Evolutionary conservation across 2,888 invertebrate genomes (phyloP), one percentile per base, ranked within the genome.

Genomic region (Folsomia manolachei): DNA sequence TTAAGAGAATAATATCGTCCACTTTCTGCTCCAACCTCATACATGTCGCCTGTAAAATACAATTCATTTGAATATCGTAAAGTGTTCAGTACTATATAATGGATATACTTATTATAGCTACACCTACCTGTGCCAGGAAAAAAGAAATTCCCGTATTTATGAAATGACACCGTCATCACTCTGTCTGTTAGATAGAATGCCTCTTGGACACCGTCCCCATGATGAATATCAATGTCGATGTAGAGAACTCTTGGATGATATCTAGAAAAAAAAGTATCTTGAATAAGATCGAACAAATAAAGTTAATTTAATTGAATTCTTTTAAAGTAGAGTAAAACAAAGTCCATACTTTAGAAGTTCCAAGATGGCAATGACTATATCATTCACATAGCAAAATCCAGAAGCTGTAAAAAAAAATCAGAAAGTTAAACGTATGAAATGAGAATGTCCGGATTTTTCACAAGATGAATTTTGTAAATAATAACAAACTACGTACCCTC

Each of bases 361-460:
- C 67, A 98, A 84, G 81, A 99, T 97, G 1, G 94, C 95, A 81
- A 99, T 94, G 0, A 99, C 99, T 80, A 99, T 99, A 83, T 99
- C 99, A 83, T 99, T 99, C 0, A 99, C 97, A 82, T 99, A 99
- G 84, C 99, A 99, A 84, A 99, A 99, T 0, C 98, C 95, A n/a
- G 96, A 96, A 0, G 99, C n/a, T n/a, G n/a, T n/a, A n/a, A n/a
- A n/a, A n/a, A n/a, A n/a, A n/a, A n/a, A n/a, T n/a, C n/a, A n/a
- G n/a, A n/a, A n/a, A n/a, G n/a, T n/a, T n/a, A n/a, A n/a, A n/a
- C n/a, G n/a, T n/a, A n/a, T n/a, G n/a, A n/a, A n/a, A n/a, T n/a
- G n/a, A n/a, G n/a, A n/a, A n/a, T n/a, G n/a, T n/a, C n/a, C n/a
- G n/a, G n/a, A n/a, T n/a, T n/a, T n/a, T n/a, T n/a, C n/a, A n/a